These are phyloP conservation scores for Alethe castanea DNA, from an alignment of 2,113 vertebrate genomes.

Conservation along the genomic window DNA sequence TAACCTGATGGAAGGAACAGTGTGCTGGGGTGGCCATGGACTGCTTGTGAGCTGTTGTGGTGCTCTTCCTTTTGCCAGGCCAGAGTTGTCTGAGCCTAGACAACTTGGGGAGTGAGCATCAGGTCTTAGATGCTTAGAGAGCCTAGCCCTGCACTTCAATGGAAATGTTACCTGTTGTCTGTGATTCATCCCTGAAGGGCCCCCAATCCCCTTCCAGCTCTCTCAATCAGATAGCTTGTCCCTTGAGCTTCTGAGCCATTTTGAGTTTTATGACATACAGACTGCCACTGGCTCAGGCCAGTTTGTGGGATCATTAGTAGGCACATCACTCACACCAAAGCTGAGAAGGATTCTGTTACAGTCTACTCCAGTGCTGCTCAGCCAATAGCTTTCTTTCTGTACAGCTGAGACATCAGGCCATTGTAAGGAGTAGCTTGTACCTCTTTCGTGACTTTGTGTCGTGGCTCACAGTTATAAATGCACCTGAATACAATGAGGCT, in stretches of 20 bases:
- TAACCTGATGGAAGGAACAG: background rate
- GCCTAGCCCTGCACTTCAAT: background rate
- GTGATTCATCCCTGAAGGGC: background rate
- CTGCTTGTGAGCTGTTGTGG: background rate
- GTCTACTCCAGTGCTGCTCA: rapidly evolving
- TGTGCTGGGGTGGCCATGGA: background rate
- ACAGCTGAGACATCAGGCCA: background rate
- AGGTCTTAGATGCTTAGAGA: background rate
- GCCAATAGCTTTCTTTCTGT: background rate
- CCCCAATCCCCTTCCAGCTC: background rate
- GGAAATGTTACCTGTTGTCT: background rate
- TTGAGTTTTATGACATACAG: background rate
- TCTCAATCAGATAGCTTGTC: rapidly evolving
- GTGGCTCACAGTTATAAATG: background rate
- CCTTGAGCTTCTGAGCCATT: background rate
- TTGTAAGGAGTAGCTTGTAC: background rate
- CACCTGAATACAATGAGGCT: background rate
- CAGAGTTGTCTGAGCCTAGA: background rate
- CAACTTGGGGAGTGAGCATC: background rate
- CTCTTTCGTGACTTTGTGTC: background rate
- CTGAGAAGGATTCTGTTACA: background rate
- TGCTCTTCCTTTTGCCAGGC: background rate
- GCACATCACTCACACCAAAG: background rate
- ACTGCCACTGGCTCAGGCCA: background rate
- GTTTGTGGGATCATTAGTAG: background rate